Conservation (phyloP, 2,888 invertebrate genomes). For the Galeruca laticollis region DNA sequence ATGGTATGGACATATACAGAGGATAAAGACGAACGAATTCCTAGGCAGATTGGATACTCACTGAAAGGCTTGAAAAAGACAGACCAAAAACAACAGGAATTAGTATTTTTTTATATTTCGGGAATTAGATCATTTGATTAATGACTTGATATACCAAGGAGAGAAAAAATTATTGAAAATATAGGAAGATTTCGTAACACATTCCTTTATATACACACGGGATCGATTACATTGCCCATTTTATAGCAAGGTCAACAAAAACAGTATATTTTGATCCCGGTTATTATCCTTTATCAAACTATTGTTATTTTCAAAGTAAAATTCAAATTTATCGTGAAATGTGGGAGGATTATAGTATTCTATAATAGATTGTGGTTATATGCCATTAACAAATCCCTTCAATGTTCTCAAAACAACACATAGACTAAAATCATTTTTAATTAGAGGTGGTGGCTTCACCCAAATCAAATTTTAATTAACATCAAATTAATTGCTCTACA, state of each 20-base stretch:
- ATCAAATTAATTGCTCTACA: conserved; percentile 17
- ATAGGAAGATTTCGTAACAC: no score
- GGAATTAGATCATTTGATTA: no score
- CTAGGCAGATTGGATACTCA: no score
- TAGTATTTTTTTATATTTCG: no score
- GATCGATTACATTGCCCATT: not conserved
- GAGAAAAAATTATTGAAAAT: no score
- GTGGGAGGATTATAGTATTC: not conserved
- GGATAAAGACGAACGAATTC: no score
- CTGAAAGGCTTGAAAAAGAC: no score
- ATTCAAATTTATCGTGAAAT: conserved; percentile 1
- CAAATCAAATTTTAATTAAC: conserved; percentile 16
- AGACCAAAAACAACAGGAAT: no score
- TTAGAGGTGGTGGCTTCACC: not conserved
- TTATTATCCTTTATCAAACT: not conserved
- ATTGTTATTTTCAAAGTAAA: not conserved
- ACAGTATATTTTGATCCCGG: not conserved
- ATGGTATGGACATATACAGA: no score
- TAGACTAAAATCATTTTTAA: conserved; percentile 12
- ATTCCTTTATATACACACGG: not conserved
- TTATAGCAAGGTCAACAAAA: conserved; percentile 4
- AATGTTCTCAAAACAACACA: conserved; percentile 9
- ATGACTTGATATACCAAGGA: no score
- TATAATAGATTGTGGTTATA: not conserved
- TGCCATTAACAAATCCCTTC: not conserved